phyloP scores from a whole-genome alignment of 2,888 invertebrate genomes.

The Noctua comes region DNA sequence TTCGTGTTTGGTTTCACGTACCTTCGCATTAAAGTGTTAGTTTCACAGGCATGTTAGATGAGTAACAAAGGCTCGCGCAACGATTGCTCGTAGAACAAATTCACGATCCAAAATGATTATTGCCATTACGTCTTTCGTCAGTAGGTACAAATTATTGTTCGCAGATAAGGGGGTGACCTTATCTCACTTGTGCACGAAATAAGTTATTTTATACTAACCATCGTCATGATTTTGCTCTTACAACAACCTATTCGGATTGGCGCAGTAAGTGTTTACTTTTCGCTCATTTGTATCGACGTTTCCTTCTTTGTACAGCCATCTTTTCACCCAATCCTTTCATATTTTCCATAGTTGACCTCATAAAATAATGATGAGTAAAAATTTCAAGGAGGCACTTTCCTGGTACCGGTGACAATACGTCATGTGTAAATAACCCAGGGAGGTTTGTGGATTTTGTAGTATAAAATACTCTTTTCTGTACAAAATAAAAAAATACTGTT shows the following conservation, averaged over 20 bases:
- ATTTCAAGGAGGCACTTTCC: too few species aligned
- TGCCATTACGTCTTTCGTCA: neutral
- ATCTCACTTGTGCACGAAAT: too few species aligned
- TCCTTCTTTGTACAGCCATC: too few species aligned
- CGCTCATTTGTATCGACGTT: neutral
- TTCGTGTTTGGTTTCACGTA: neutral
- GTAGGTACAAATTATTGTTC: neutral
- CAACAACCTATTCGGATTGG: neutral
- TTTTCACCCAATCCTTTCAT: too few species aligned
- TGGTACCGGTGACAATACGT: too few species aligned
- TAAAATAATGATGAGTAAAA: too few species aligned
- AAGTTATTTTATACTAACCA: neutral
- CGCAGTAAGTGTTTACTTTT: neutral
- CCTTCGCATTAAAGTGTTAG: too few species aligned
- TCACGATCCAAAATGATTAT: neutral
- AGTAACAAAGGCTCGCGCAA: neutral
- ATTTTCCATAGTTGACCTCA: too few species aligned
- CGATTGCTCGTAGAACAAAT: neutral
- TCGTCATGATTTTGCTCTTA: neutral
- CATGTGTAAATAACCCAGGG: neutral
- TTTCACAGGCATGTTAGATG: too few species aligned
- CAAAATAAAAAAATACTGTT: slow-evolving; percentile 7
- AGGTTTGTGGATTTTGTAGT: too few species aligned
- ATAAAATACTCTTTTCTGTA: neutral
- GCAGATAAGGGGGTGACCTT: too few species aligned